phyloP scores from a whole-genome alignment of 2,797 vertebrate genomes.

The Rhabdomys pumilio region DNA sequence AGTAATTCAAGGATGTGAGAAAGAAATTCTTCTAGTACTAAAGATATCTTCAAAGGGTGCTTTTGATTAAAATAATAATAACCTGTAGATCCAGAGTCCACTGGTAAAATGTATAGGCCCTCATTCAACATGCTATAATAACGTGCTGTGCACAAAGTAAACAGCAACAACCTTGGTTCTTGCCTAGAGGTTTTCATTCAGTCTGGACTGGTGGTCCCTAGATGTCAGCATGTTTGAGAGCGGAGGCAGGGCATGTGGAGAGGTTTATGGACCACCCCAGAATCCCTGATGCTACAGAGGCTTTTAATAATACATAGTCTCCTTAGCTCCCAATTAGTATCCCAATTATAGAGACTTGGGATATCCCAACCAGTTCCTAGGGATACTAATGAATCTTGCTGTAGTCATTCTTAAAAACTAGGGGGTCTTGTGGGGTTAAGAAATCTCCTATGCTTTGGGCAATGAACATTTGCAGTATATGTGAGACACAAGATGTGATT shows the following conservation, averaged over 20 bases:
- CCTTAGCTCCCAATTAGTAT: too few relatives aligned
- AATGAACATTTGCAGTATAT: not conserved
- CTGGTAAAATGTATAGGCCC: not conserved
- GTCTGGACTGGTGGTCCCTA: not conserved
- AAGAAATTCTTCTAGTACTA: slow-evolving; percentile 25
- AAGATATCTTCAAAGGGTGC: slow-evolving; percentile 14
- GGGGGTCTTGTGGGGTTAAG: not conserved
- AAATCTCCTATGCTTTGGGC: not conserved
- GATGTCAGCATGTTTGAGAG: not conserved
- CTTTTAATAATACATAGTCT: not conserved
- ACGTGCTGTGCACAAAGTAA: not conserved
- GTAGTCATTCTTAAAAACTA: slow-evolving; percentile 26
- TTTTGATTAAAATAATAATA: slow-evolving; percentile 53
- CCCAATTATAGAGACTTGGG: too few relatives aligned
- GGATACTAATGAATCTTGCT: not conserved
- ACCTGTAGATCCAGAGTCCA: slow-evolving; percentile 1
- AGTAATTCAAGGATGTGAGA: not conserved
- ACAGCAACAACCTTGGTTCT: not conserved
- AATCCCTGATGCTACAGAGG: not conserved
- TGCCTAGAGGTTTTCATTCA: not conserved
- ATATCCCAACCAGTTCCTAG: not conserved
- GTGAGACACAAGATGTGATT: not conserved
- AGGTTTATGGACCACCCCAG: too few relatives aligned
- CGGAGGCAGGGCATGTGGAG: not conserved
- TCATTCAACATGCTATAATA: not conserved